A percentile compares a stretch with the other conserved stretches of the same genome.
phyloP scores from a whole-genome alignment of 1,140 invertebrate species.

The Gonioctena quinquepunctata region DNA sequence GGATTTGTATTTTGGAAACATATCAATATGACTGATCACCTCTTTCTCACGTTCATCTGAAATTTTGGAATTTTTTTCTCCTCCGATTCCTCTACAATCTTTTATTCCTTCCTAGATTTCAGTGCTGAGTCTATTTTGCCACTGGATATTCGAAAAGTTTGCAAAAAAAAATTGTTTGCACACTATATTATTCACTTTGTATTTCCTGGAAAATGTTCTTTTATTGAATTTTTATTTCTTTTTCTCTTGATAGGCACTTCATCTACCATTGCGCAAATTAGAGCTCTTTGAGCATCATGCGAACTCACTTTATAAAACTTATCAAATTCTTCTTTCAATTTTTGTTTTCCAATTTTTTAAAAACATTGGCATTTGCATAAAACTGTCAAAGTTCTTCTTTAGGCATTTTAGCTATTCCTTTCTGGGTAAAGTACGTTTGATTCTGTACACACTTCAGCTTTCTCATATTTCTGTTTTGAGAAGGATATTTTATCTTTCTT shows the following conservation, averaged over 20 bases:
- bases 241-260: background rate
- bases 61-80: constrained; percentile 2
- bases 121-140: background rate
- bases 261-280: constrained; percentile 2
- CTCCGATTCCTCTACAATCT: background rate
- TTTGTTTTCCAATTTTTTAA: background rate
- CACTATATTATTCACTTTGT: background rate
- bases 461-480: background rate
- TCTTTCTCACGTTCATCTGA: background rate
- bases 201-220: background rate
- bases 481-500: background rate
- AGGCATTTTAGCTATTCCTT: background rate
- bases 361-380: constrained; percentile 1
- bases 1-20: constrained; percentile 19
- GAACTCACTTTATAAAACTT: background rate
- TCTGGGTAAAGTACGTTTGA: background rate
- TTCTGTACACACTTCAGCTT: background rate
- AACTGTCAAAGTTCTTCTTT: background rate
- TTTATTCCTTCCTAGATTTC: background rate
- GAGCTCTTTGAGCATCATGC: background rate
- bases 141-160: background rate
- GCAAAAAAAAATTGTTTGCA: constrained; percentile 6
- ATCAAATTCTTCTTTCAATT: background rate
- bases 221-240: constrained; percentile 5
- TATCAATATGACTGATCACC: background rate